Evolutionary conservation across 2,888 invertebrate species (phyloP).

Genomic region (Drosophila parthenogenetica): DNA sequence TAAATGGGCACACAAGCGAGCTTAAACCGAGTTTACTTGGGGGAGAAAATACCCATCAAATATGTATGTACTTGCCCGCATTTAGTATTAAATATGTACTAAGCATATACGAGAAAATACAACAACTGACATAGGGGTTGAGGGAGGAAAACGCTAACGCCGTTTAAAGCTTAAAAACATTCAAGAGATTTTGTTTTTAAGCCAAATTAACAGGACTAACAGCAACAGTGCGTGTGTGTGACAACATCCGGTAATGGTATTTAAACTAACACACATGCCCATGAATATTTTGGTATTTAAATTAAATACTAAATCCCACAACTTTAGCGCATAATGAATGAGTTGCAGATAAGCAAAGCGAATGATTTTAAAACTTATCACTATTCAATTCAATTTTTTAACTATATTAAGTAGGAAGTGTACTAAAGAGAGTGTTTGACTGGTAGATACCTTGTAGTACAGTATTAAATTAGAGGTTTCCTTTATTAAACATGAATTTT

Average conservation of each 20-base stretch:
- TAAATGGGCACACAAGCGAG: constrained; percentile 51
- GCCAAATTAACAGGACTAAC: constrained; percentile 6
- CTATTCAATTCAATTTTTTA: too few species aligned
- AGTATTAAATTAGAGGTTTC: not conserved
- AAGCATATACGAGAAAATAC: constrained; percentile 8
- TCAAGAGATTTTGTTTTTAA: not conserved
- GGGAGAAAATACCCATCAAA: constrained; percentile 25
- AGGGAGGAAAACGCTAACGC: not conserved
- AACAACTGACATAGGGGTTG: not conserved
- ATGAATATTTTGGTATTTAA: constrained; percentile 9
- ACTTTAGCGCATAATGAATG: constrained; percentile 4
- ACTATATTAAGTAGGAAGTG: not conserved
- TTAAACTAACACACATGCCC: constrained; percentile 7
- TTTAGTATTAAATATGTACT: constrained; percentile 21
- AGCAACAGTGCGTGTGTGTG: not conserved
- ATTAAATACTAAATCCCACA: constrained; percentile 9
- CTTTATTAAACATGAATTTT: too few species aligned
- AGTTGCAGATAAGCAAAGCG: constrained; percentile 6
- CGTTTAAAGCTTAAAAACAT: constrained; percentile 15
- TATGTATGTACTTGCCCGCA: constrained; percentile 18
- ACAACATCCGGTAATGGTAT: constrained; percentile 13
- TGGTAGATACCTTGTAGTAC: not conserved
- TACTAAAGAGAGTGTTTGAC: not conserved
- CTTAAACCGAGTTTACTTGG: constrained; percentile 11
- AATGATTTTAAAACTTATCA: not conserved